phyloP scores from a whole-genome alignment of 2,797 vertebrate species.

The Mallotus villosus region DNA sequence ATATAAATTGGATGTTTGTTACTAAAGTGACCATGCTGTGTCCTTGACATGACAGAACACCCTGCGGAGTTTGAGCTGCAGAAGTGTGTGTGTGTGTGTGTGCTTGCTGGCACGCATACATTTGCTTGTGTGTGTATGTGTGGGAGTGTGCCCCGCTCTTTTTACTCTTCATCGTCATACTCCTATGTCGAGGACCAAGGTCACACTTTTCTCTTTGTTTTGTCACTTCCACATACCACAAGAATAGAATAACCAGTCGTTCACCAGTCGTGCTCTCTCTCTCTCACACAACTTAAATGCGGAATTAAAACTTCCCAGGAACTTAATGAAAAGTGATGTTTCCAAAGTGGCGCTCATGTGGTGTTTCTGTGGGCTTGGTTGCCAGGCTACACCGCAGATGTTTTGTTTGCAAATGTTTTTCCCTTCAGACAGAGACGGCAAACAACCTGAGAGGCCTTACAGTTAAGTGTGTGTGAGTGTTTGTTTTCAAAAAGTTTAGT shows the following conservation, averaged over 20 bases:
- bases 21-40: constrained; percentile 35
- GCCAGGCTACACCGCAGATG: no score
- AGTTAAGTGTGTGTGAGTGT: no score
- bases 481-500: background rate
- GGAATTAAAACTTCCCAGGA: background rate
- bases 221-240: constrained; percentile 2
- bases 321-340: background rate
- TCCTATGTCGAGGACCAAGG: background rate
- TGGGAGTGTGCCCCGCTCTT: background rate
- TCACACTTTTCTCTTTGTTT: background rate
- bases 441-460: no score
- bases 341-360: no score
- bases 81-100: constrained; percentile 8
- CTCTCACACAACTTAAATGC: background rate
- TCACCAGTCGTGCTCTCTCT: background rate
- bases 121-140: background rate
- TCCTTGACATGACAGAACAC: constrained; percentile 42
- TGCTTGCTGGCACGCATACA: background rate
- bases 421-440: no score
- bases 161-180: constrained; percentile 3
- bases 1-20: constrained; percentile 51
- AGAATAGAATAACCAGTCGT: background rate
- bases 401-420: no score
- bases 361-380: no score
- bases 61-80: constrained; percentile 9